Conservation (phyloP, 2,113 vertebrate species). For the Xiphophorus maculatus region DNA sequence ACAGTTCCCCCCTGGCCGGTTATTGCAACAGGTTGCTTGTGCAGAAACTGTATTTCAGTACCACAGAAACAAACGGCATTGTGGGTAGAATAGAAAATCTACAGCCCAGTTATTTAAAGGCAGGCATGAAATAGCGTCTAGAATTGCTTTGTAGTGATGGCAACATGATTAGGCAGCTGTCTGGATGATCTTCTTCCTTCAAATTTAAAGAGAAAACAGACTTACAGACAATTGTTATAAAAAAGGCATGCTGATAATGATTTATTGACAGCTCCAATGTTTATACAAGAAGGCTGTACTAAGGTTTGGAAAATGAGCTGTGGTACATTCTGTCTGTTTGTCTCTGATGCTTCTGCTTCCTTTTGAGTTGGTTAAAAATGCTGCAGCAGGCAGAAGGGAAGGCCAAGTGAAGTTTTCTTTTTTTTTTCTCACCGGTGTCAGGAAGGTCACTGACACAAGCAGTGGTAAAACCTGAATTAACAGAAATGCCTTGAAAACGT, state of each 20-base stretch:
- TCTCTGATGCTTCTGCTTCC: constrained; percentile 28
- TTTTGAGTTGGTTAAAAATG: constrained; percentile 65
- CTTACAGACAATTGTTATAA: constrained; percentile 22
- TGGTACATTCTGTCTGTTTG: not conserved
- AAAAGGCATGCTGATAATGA: constrained; percentile 9
- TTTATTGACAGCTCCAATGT: constrained; percentile 15
- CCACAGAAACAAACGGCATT: not conserved
- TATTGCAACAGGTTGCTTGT: not conserved
- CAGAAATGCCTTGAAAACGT: constrained; percentile 23
- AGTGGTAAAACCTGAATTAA: constrained; percentile 38
- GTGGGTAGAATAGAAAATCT: constrained; percentile 36
- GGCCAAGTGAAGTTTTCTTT: constrained; percentile 33
- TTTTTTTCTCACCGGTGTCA: constrained; percentile 51
- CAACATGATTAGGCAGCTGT: constrained; percentile 10
- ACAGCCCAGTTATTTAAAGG: constrained; percentile 46
- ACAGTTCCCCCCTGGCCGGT: not conserved
- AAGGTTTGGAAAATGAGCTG: constrained; percentile 25
- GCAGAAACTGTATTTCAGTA: not conserved
- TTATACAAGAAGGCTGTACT: constrained; percentile 10
- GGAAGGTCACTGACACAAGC: constrained; percentile 73
- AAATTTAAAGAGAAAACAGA: constrained; percentile 12
- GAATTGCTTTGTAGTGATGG: constrained; percentile 41
- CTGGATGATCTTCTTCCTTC: constrained; percentile 39
- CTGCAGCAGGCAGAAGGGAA: constrained; percentile 31
- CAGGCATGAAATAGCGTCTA: constrained; percentile 59